Evolutionary conservation across 2,888 invertebrate species (phyloP).

Genomic region (Tipula unca): DNA sequence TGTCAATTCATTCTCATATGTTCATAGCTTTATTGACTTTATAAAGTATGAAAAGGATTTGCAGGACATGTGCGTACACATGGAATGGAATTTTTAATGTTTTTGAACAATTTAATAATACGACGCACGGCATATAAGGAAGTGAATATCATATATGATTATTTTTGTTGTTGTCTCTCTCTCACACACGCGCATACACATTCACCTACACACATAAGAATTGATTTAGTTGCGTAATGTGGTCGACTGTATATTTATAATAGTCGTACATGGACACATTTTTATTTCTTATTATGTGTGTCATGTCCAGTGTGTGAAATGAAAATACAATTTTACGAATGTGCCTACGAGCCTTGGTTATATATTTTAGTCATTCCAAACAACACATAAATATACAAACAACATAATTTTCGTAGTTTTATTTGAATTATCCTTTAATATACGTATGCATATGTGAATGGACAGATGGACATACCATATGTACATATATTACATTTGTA

Average conservation of each 20-base stretch:
- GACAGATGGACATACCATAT: background rate
- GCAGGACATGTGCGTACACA: background rate
- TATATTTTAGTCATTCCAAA: background rate
- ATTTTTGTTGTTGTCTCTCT: background rate
- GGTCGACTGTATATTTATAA: background rate
- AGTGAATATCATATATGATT: background rate
- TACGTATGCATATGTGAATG: background rate
- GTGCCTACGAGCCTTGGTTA: background rate
- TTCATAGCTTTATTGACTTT: background rate
- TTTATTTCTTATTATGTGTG: background rate
- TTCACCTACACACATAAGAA: background rate
- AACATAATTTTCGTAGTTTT: background rate
- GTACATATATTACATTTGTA: background rate
- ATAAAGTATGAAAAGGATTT: background rate
- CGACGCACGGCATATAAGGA: background rate
- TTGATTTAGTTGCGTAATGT: background rate
- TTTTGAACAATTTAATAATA: background rate
- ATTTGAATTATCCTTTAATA: background rate
- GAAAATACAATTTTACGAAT: background rate
- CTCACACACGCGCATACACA: background rate
- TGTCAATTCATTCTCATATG: background rate
- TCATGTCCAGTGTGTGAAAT: background rate
- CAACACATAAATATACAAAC: background rate
- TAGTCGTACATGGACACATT: background rate
- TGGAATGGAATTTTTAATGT: background rate